Conservation (phyloP, 2,888 invertebrate species). For the Corythucha ciliata region DNA sequence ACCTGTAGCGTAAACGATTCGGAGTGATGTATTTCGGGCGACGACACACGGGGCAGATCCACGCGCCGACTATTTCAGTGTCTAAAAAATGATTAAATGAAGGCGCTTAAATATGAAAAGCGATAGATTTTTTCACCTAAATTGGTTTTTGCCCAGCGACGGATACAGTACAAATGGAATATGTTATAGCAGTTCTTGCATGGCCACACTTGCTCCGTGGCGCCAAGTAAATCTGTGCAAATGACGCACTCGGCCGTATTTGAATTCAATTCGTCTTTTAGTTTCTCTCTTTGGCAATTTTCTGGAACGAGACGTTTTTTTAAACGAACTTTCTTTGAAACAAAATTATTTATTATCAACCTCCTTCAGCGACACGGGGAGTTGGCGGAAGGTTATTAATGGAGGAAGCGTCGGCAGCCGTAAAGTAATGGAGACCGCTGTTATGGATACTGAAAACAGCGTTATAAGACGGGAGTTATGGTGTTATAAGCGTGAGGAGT, state of each 20-base stretch:
- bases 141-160: slow-evolving; percentile 19
- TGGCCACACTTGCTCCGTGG: slow-evolving; percentile 10
- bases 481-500: too few relatives aligned
- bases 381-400: too few relatives aligned
- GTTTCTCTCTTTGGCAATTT: slow-evolving; percentile 11
- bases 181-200: slow-evolving; percentile 15
- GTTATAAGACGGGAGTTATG: too few relatives aligned
- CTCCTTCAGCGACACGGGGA: too few relatives aligned
- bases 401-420: too few relatives aligned
- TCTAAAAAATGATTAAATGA: neutral
- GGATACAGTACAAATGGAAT: slow-evolving; percentile 12
- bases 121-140: neutral
- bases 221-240: slow-evolving; percentile 9
- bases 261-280: slow-evolving; percentile 15
- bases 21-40: slow-evolving; percentile 8
- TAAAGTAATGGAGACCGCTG: too few relatives aligned
- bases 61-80: slow-evolving; percentile 11
- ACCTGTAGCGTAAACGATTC: slow-evolving; percentile 7
- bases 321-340: too few relatives aligned
- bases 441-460: too few relatives aligned
- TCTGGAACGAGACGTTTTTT: too few relatives aligned
- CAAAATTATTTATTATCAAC: too few relatives aligned
- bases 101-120: neutral
- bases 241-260: slow-evolving; percentile 15
- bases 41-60: slow-evolving; percentile 16